Evolutionary conservation across 2,888 invertebrate genomes (phyloP).

Genomic region (Nomada goodeniana): DNA sequence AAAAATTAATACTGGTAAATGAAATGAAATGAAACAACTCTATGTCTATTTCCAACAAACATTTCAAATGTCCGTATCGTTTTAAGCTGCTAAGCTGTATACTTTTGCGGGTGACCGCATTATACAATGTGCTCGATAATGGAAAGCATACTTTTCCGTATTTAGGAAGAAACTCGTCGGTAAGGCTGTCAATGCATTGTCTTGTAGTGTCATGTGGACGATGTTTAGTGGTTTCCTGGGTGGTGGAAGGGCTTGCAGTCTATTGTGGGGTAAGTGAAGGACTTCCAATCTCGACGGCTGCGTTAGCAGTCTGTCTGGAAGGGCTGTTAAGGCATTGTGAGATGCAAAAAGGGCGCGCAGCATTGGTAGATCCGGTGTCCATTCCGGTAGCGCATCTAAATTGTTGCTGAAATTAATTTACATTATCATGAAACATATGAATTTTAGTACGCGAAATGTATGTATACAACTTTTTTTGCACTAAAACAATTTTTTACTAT

Average conservation of each 20-base stretch:
- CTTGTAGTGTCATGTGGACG: slow-evolving; percentile 89
- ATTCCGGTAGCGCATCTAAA: slow-evolving; percentile 90
- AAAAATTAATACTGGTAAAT: no score
- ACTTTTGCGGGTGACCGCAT: no score
- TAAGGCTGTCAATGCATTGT: slow-evolving; percentile 90
- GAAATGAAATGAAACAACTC: no score
- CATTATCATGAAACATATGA: background rate
- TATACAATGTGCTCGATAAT: background rate
- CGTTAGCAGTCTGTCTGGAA: slow-evolving; percentile 91
- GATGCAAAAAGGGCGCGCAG: slow-evolving; percentile 90
- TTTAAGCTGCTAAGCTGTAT: no score
- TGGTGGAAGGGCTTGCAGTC: slow-evolving; percentile 90
- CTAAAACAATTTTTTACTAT: no score
- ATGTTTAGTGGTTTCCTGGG: slow-evolving; percentile 90
- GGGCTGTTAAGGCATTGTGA: slow-evolving; percentile 89
- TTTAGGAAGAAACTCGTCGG: slow-evolving; percentile 91
- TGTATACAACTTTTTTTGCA: no score
- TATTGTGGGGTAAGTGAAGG: slow-evolving; percentile 91
- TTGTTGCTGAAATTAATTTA: slow-evolving; percentile 86
- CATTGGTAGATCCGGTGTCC: slow-evolving; percentile 90
- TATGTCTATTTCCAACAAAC: no score
- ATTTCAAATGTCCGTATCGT: no score
- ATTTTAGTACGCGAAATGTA: background rate
- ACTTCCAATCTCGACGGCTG: slow-evolving; percentile 90
- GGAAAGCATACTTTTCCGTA: slow-evolving; percentile 83